phyloP scores from a whole-genome alignment of 2,113 vertebrate species.

The Capreolus pygargus region DNA sequence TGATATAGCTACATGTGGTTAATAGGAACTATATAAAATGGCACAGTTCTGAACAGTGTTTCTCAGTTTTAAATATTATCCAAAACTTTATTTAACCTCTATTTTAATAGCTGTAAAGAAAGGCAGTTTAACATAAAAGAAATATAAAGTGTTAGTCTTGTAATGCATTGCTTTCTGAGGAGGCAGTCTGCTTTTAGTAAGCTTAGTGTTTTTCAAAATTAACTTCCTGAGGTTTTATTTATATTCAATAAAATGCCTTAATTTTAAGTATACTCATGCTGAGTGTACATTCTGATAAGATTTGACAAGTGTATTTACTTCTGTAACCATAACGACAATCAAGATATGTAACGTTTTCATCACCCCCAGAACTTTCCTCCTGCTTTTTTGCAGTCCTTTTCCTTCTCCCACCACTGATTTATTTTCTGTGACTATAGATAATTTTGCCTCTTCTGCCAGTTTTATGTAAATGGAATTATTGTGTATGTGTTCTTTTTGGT shows the following conservation, averaged over 20 bases:
- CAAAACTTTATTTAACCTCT: background rate
- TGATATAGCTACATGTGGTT: background rate
- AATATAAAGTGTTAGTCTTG: background rate
- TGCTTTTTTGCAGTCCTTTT: background rate
- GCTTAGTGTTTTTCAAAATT: background rate
- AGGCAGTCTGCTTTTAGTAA: background rate
- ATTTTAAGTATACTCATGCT: background rate
- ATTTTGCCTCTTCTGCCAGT: background rate
- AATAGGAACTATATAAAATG: background rate
- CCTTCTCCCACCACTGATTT: background rate
- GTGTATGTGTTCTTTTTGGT: background rate
- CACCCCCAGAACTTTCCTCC: background rate
- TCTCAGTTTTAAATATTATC: background rate
- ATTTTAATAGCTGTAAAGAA: background rate
- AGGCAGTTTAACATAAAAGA: background rate
- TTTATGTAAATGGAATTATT: conserved; percentile 7
- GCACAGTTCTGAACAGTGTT: background rate
- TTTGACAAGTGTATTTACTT: background rate
- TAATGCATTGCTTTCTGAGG: background rate
- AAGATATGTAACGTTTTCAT: background rate
- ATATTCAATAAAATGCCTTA: background rate
- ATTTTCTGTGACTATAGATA: background rate
- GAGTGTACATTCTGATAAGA: background rate
- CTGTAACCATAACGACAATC: background rate
- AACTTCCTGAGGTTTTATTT: background rate